These are phyloP conservation scores for Leptoclinus maculatus DNA, from an alignment of 2,797 vertebrate species.

Conservation along the genomic window DNA sequence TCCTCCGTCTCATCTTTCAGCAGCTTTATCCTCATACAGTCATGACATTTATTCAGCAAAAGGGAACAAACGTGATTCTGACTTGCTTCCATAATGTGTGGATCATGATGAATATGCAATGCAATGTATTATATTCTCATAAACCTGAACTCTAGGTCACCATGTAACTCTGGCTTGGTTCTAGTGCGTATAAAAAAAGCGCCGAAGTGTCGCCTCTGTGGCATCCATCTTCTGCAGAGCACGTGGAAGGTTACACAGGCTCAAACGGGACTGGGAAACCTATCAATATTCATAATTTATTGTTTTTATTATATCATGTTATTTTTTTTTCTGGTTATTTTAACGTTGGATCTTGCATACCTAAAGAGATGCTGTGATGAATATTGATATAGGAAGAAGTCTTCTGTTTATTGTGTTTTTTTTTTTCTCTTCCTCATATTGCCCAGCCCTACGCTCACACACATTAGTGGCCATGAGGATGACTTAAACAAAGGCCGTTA, in stretches of 20 bases:
- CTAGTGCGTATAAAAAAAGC: slow-evolving; percentile 56
- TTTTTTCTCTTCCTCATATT: slow-evolving; percentile 15
- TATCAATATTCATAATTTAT: slow-evolving; percentile 26
- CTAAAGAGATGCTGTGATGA: slow-evolving; percentile 45
- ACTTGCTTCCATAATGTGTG: slow-evolving; percentile 37
- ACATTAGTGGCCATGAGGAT: slow-evolving; percentile 53
- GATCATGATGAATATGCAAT: slow-evolving; percentile 35
- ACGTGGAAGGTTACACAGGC: slow-evolving; percentile 41
- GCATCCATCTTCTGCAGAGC: slow-evolving; percentile 41
- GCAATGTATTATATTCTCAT: slow-evolving; percentile 42
- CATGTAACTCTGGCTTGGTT: slow-evolving; percentile 44
- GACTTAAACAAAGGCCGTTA: slow-evolving; percentile 30
- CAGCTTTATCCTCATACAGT: slow-evolving; percentile 14
- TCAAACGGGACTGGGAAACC: slow-evolving; percentile 40
- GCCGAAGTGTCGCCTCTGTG: slow-evolving; percentile 4
- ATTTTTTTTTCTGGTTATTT: slow-evolving; percentile 27
- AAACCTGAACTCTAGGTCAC: slow-evolving; percentile 59
- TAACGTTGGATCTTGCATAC: slow-evolving; percentile 36
- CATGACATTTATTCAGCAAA: slow-evolving; percentile 40
- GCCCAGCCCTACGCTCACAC: slow-evolving; percentile 45
- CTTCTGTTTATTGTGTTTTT: background rate
- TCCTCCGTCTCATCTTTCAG: slow-evolving; percentile 20
- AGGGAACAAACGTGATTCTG: slow-evolving; percentile 55
- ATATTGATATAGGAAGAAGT: slow-evolving; percentile 35
- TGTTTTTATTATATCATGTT: slow-evolving; percentile 15